A percentile compares a stretch with the other conserved stretches of the same genome.
Conservation (phyloP, 2,113 vertebrate genomes). For the Pogonocichla stellata region DNA sequence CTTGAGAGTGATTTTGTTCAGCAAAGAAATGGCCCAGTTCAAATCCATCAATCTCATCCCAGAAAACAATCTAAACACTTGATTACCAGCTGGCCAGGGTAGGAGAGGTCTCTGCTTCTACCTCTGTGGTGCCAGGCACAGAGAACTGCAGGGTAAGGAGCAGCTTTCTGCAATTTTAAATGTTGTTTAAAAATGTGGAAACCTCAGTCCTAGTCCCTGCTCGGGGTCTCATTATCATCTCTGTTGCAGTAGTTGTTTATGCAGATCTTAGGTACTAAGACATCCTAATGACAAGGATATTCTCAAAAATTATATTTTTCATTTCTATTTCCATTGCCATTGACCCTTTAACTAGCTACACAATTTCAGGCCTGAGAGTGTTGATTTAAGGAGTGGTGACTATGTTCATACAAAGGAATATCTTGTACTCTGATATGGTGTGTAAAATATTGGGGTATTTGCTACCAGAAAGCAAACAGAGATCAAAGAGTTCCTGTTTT, state of each 20-base stretch:
- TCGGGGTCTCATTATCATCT: background rate
- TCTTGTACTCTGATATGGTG: rapidly evolving
- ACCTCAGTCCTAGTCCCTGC: too few relatives aligned
- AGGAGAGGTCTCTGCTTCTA: background rate
- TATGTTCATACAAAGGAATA: background rate
- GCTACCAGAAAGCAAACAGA: background rate
- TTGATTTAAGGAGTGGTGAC: background rate
- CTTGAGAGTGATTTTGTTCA: background rate
- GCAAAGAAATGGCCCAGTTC: background rate
- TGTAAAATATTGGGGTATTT: background rate
- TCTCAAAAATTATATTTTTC: background rate
- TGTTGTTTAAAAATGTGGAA: background rate
- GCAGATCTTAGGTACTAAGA: background rate
- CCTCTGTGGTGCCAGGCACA: background rate
- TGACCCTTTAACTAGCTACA: background rate
- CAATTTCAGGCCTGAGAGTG: background rate
- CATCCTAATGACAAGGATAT: background rate
- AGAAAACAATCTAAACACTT: background rate
- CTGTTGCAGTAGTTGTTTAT: background rate
- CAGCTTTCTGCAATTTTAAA: background rate
- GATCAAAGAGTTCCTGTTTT: background rate
- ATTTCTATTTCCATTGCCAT: background rate
- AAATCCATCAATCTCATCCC: background rate
- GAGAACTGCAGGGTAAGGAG: background rate
- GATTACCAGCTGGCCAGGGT: background rate